phyloP scores from a whole-genome alignment of 2,797 vertebrate genomes.

The Oophaga sylvatica region DNA sequence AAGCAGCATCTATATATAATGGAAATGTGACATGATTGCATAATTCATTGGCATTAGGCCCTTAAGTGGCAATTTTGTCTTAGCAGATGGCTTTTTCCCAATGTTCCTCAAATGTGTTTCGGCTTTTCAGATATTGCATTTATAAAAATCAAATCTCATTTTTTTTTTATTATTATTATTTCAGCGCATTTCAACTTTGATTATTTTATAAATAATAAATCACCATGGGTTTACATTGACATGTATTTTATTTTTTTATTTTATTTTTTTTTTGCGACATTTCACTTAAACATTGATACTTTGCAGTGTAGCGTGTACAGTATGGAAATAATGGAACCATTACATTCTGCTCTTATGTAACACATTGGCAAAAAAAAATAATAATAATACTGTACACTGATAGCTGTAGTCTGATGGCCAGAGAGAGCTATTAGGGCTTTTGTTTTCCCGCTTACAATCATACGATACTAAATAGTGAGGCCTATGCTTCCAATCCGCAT shows the following conservation, averaged over 20 bases:
- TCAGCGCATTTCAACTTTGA: not conserved
- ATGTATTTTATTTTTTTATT: slow-evolving; percentile 14
- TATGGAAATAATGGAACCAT: not conserved
- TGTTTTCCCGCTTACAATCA: not conserved
- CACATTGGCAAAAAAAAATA: not conserved
- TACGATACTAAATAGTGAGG: not conserved
- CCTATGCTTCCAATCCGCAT: not conserved
- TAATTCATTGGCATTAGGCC: slow-evolving; percentile 52
- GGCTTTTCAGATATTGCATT: slow-evolving; percentile 3
- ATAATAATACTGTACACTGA: not conserved
- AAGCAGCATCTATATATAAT: slow-evolving; percentile 50
- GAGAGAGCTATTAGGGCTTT: not conserved
- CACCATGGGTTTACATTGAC: not conserved
- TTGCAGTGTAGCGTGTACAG: not conserved
- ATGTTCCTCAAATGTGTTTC: slow-evolving; percentile 28
- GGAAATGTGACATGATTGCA: slow-evolving; percentile 53
- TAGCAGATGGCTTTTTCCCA: slow-evolving; percentile 52
- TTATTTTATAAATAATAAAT: slow-evolving; percentile 29
- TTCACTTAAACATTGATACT: slow-evolving; percentile 4
- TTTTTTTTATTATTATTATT: not conserved
- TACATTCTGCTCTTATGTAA: slow-evolving; percentile 7
- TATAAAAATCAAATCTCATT: slow-evolving; percentile 22
- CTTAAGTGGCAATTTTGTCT: slow-evolving; percentile 46
- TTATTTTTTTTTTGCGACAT: slow-evolving; percentile 1
- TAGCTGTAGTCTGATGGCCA: not conserved